Base-by-base conservation (phyloP, 1,140 invertebrate species). In the Druon quercuslanigerum region DNA sequence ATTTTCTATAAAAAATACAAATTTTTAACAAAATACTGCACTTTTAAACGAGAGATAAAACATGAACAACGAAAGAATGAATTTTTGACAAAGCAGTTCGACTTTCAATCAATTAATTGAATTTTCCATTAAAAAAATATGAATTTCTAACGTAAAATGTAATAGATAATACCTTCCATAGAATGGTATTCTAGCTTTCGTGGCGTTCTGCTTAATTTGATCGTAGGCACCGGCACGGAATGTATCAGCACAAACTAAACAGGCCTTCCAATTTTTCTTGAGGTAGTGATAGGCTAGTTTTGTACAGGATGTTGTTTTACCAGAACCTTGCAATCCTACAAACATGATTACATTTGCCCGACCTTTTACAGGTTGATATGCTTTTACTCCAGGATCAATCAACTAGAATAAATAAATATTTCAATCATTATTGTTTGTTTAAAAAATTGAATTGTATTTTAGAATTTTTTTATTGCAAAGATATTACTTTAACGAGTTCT, bases 201-300 rank as follows among this genome's bases (percentile, higher is more conserved):
- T 99, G 79, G 98, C 99, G 93, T 99, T 99, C 88, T 99, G 99
- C 93, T 99, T 99, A 52, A 99, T 94, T 92, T 99, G 99, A 94
- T 99, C 99, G 89, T 99, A 99, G 79, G 99, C 99, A 92, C 99
- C 99, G 89, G 99, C 99, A 92, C 99, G 95, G 92, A 99, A 99
- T 74, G 99, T 99, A 92, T 99, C 99, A 50, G 99, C 99, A 93
- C 99, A 99, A 56, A 99, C 98, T 46, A 99, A 92, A 89, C 97
- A 99, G 50, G 98, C 98, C 91, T 99, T 99, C 99, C 99, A 99
- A 84, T 99, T 99, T 92, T 99, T 99, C 86, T 98, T 98, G 88
- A 99, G 94, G 92, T 99, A 99, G 91, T 99, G 98, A 92, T 99
- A 99, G 13, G 99, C 99, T 83, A 99, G 92, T 93, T 99, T 99